Evolutionary conservation across 1,140 invertebrate species (phyloP).

Genomic region (Uloborus diversus): DNA sequence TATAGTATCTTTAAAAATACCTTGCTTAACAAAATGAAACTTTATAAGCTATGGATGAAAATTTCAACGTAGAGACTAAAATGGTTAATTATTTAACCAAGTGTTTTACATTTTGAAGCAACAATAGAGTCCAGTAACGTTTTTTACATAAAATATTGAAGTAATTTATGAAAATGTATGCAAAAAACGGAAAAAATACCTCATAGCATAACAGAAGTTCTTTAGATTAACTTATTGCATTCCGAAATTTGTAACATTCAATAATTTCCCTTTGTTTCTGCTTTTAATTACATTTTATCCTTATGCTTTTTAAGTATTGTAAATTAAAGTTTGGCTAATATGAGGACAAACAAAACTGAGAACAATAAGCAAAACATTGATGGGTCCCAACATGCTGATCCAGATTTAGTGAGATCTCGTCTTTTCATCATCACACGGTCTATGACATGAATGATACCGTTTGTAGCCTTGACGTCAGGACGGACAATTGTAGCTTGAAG

Average conservation of each 20-base stretch:
- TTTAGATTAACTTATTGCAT: too few species aligned
- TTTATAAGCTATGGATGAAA: too few species aligned
- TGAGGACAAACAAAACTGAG: slow-evolving; percentile 4
- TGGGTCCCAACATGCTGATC: slow-evolving; percentile 20
- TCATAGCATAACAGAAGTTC: too few species aligned
- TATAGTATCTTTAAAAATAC: too few species aligned
- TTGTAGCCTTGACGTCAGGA: slow-evolving; percentile 89
- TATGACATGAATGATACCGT: slow-evolving; percentile 92
- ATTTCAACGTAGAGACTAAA: too few species aligned
- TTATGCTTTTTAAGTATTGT: not conserved
- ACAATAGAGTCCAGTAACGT: too few species aligned
- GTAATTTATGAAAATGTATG: too few species aligned
- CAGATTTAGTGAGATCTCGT: slow-evolving; percentile 73
- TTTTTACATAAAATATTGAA: too few species aligned
- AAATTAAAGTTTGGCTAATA: slow-evolving; percentile 29
- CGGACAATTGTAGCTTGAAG: slow-evolving; percentile 82
- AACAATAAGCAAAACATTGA: not conserved
- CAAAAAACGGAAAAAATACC: too few species aligned
- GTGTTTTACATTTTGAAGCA: too few species aligned
- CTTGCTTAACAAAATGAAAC: too few species aligned
- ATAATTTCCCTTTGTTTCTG: not conserved
- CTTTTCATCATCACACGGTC: slow-evolving; percentile 82
- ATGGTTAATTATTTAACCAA: too few species aligned
- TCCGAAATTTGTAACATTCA: not conserved
- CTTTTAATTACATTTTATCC: not conserved